A percentile compares a stretch with the other conserved stretches of the same genome.
Conservation (phyloP, 2,888 invertebrate species). For the Stenodema calcarata region DNA sequence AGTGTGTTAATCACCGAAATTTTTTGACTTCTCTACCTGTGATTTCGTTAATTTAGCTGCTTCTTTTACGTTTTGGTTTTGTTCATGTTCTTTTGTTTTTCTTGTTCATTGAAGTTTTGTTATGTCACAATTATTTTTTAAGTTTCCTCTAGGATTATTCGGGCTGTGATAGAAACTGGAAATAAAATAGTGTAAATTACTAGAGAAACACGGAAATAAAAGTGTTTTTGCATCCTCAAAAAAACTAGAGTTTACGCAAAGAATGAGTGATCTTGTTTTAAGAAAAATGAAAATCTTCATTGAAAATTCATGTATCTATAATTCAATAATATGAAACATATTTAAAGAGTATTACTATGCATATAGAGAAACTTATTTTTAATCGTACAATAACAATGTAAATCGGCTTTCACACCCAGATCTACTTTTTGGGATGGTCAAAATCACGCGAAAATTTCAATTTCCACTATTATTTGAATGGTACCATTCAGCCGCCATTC, state of each 20-base stretch:
- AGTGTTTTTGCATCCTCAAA: neutral
- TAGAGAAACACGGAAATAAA: neutral
- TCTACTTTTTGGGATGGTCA: neutral
- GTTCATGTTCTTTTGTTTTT: neutral
- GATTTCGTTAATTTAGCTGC: neutral
- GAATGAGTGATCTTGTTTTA: neutral
- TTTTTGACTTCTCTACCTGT: neutral
- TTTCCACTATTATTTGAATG: too few species aligned
- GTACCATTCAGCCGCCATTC: neutral
- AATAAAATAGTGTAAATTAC: neutral
- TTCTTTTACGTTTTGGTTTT: neutral
- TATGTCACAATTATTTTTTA: neutral
- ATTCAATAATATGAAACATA: neutral
- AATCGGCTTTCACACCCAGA: neutral
- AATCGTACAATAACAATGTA: neutral
- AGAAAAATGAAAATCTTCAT: neutral
- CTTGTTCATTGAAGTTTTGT: neutral
- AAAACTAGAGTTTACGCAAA: neutral
- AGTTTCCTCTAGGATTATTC: conserved; percentile 4
- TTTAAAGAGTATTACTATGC: neutral
- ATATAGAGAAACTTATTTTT: neutral
- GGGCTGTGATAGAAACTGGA: conserved; percentile 29
- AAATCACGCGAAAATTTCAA: neutral
- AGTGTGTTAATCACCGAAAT: neutral
- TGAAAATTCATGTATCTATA: neutral